Conservation (phyloP, 1,140 invertebrate genomes). For the Pissodes strobi region DNA sequence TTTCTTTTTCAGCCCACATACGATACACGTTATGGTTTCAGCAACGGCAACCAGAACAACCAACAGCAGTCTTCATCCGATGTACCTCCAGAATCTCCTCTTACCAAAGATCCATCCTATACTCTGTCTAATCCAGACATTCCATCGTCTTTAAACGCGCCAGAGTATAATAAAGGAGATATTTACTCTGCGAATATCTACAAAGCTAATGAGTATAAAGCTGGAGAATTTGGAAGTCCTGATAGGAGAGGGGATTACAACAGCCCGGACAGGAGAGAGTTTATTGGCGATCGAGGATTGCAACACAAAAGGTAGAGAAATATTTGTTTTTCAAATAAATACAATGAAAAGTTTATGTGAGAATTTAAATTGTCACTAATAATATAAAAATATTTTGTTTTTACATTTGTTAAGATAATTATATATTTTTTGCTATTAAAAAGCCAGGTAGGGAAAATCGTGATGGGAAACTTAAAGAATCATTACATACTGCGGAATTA, state of each 20-base stretch:
- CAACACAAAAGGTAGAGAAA: constrained; percentile 33
- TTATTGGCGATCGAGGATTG: constrained; percentile 35
- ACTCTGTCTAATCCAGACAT: constrained; percentile 47
- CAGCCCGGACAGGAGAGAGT: constrained; percentile 38
- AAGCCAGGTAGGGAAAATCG: no score
- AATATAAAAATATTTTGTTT: no score
- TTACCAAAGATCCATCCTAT: constrained; percentile 43
- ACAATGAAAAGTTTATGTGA: no score
- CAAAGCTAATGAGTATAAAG: constrained; percentile 33
- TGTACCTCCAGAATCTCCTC: constrained; percentile 35
- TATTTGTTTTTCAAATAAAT: no score
- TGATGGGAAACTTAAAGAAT: no score
- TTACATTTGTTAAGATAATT: no score
- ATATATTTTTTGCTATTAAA: no score
- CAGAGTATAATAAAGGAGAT: constrained; percentile 34
- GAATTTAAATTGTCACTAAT: no score
- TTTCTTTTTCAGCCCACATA: constrained; percentile 51
- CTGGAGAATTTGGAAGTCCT: constrained; percentile 20
- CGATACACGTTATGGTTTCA: constrained; percentile 53
- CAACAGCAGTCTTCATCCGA: constrained; percentile 20
- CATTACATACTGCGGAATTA: no score
- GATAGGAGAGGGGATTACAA: constrained; percentile 19
- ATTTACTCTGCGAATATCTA: constrained; percentile 40
- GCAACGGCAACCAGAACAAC: constrained; percentile 40
- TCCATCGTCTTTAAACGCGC: constrained; percentile 35